A percentile compares a stretch with the other conserved stretches of the same genome.
Conservation (phyloP, 2,888 invertebrate species). For the Polydrusus tereticollis region DNA sequence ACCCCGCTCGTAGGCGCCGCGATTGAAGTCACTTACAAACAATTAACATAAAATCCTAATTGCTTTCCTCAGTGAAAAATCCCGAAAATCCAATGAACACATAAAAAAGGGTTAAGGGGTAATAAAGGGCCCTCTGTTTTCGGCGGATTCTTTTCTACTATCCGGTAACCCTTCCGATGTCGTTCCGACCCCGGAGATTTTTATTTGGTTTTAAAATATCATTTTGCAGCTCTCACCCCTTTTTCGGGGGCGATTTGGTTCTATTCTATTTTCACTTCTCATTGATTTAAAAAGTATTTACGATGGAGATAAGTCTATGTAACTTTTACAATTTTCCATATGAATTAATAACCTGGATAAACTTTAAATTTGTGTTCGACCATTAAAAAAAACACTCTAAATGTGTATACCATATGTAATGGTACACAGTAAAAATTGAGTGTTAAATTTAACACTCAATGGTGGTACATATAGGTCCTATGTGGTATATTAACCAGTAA, state of each 20-base stretch:
- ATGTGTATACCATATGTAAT: too few relatives aligned
- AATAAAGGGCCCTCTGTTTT: conserved; percentile 58
- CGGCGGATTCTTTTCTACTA: conserved; percentile 58
- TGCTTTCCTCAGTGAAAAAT: conserved; percentile 61
- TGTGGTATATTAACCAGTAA: too few relatives aligned
- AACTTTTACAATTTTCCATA: background rate
- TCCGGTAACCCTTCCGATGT: conserved; percentile 61
- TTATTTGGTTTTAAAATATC: conserved; percentile 63
- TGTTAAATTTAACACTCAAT: too few relatives aligned
- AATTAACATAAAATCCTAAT: conserved; percentile 64
- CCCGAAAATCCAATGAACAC: conserved; percentile 63
- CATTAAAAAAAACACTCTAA: too few relatives aligned
- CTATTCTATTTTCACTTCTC: conserved; percentile 13
- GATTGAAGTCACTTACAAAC: conserved; percentile 61
- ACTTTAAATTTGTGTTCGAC: too few relatives aligned
- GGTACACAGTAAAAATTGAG: too few relatives aligned
- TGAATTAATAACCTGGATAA: background rate
- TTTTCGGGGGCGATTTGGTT: conserved; percentile 21
- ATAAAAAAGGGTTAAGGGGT: conserved; percentile 61
- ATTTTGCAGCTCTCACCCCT: conserved; percentile 35
- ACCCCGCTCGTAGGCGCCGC: conserved; percentile 48
- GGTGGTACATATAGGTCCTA: too few relatives aligned
- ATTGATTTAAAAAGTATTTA: conserved; percentile 6
- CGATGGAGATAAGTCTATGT: background rate
- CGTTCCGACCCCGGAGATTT: conserved; percentile 60